phyloP scores from a whole-genome alignment of 2,888 invertebrate genomes.

The Metallyticus violacea region DNA sequence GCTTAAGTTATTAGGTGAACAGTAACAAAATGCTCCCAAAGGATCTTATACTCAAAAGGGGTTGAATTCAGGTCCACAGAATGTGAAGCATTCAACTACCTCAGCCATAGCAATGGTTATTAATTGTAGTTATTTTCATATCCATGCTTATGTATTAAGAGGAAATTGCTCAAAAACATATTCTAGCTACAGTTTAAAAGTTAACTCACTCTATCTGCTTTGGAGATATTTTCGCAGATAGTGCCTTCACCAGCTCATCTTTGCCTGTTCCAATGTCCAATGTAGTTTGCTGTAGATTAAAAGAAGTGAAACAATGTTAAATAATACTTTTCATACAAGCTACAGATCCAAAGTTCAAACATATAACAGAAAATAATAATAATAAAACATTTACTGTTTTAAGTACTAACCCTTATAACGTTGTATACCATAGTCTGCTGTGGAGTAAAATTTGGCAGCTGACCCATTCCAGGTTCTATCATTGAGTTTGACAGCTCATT shows the following conservation, averaged over 20 bases:
- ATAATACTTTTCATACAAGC: neutral
- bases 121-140: no score
- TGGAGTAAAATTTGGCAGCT: constrained; percentile 34
- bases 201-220: constrained; percentile 33
- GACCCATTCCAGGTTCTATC: constrained; percentile 32
- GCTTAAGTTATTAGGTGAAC: no score
- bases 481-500: constrained; percentile 35
- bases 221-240: constrained; percentile 39
- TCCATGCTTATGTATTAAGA: no score
- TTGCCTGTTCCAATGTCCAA: constrained; percentile 41
- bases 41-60: no score
- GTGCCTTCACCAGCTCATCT: constrained; percentile 37
- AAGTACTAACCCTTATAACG: constrained; percentile 31
- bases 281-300: constrained; percentile 35
- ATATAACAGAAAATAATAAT: no score
- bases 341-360: no score
- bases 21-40: no score
- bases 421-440: constrained; percentile 40
- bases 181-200: neutral
- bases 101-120: no score
- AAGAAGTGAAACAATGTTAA: neutral
- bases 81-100: no score
- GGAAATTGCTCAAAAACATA: no score
- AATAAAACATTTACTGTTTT: no score
- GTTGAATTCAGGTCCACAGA: no score